Base-by-base conservation (phyloP, 23 tunicate species). In the Phallusia fumigata region DNA sequence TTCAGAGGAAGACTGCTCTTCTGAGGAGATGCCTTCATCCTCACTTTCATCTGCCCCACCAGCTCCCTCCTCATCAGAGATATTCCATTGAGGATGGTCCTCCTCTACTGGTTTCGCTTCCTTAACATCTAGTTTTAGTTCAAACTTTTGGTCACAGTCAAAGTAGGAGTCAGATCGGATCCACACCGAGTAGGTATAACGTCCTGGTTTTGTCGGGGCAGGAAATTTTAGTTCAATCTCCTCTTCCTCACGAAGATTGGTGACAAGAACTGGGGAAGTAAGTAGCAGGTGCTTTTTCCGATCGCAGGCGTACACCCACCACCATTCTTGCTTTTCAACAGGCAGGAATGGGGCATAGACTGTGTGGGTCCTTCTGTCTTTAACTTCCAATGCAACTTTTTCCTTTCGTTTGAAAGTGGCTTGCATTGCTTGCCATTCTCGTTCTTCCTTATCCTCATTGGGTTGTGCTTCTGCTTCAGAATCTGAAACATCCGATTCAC, bases 271-370 rank as follows among this genome's bases (percentile, higher is more conserved):
- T 69, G 98, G 98, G 10, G 82, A 85, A 15, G 98, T 94, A 15
- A 94, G 64, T 8, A 94, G 80, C 34, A 80, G 32, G 50, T 94
- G 98, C 18, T 76, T 81, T 64, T 86, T 85, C 19, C 94, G 81
- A 73, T 92, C 88, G 52, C 97, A 91, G 28, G 91, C 78, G 58
- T 96, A 96, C 73, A 89, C 97, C 99, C 99, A 96, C 99, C 99
- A 96, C 99, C 99, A 96, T 80, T 96, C 99, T 74, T 96, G 96
- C 49, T 96, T 96, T 77, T 96, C 99, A 12, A 74, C 80, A 0
- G 99, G 99, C 32, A 88, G 88, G 34, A 58, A 80, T 18, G 96
- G 99, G 19, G 97, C 90, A 64, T 91, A 91, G 18, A 96, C 99
- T 16, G 99, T 96, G 88, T 96, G 99, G 5, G 99, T 96, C 75